phyloP scores from a whole-genome alignment of 2,797 vertebrate genomes.

The Lates japonicus region DNA sequence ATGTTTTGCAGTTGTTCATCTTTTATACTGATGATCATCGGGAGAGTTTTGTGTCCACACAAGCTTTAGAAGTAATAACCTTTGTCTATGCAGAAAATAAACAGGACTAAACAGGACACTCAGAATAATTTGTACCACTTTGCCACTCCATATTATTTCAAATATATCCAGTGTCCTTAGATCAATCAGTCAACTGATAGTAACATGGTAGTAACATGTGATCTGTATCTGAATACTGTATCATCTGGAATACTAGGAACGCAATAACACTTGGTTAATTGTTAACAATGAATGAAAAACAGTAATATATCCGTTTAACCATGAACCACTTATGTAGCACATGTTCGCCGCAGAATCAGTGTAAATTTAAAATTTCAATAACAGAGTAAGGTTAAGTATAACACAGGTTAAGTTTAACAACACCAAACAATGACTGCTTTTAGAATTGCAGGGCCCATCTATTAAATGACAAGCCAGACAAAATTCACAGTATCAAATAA shows the following conservation, averaged over 20 bases:
- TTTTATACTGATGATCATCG: not conserved
- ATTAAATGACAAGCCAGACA: no score
- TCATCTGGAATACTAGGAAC: not conserved
- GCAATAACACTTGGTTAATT: no score
- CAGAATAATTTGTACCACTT: no score
- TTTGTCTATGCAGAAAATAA: no score
- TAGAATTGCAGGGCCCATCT: not conserved
- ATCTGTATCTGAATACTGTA: not conserved
- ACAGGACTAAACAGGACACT: no score
- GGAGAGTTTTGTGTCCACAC: not conserved
- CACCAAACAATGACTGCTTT: not conserved
- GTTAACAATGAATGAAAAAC: not conserved
- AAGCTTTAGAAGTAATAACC: no score
- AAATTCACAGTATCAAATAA: not conserved
- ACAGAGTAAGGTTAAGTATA: not conserved
- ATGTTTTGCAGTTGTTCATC: not conserved
- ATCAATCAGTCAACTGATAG: no score
- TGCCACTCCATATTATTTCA: no score
- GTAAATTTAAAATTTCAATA: no score
- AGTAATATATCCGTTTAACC: not conserved
- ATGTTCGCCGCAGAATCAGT: not conserved
- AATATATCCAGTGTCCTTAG: no score
- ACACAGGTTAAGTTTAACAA: not conserved
- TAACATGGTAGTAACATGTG: not conserved
- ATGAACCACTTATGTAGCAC: not conserved